Base-by-base conservation (phyloP, 2,113 vertebrate species). In the Salvelinus fontinalis region DNA sequence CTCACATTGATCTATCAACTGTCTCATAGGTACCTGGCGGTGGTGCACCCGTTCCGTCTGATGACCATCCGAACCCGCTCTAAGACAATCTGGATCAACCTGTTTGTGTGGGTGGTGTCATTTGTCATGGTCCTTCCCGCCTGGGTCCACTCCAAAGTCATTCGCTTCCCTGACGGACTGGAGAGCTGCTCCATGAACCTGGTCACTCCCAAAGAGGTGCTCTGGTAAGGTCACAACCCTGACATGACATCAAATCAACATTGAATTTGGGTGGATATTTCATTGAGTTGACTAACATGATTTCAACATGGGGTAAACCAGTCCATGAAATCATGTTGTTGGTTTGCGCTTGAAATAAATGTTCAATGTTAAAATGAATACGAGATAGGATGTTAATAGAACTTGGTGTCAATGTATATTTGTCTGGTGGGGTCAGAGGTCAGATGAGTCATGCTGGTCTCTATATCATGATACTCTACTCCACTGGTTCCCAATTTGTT, bases 141-240 rank as follows among this genome's bases (percentile, higher is more conserved):
- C 70, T 92, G 90, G 85, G 24, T 88, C 67, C 90, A 91, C 78
- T 90, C 86, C 1, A 92, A 94, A 81, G 85, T 92, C 77, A 91
- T 93, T 75, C 90, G 81, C 74, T 94, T 94, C 84, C 86, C 90
- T 80, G 90, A 91, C 0, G 82, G 87, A 3, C 81, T 94, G 39
- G 86, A 94, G 82, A 92, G 91, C 81, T 93, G 89, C 54, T 81
- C 85, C 81, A 92, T 92, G 82, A 88, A 91, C 88, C 85, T 93
- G 82, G 88, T 85, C 62, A 92, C 91, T 67, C 85, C 77, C 65
- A 78, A 82, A 4, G 85, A 90, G 31, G 82, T 90, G 75, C 86
- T 93, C 75, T 85, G 88, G 85, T 91, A 88, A 86, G 86, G 71
- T 75, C 66, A 67, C 9, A 16, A 67, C 8, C 4, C 34, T 49